phyloP scores from a whole-genome alignment of 2,113 vertebrate genomes.

The Trematomus loennbergii region DNA sequence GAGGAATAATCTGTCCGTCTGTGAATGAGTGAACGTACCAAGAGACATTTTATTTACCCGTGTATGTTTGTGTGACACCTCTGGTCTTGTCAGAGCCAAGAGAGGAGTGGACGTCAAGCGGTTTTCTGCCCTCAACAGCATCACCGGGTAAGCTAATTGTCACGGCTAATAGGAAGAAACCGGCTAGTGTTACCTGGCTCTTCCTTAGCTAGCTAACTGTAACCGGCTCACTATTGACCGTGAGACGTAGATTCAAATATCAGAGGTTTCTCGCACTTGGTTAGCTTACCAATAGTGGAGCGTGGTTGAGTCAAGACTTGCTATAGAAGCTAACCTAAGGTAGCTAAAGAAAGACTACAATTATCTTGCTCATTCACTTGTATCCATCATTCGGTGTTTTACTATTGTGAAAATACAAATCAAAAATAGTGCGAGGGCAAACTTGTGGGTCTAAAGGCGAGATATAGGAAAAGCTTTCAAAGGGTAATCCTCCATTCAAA shows the following conservation, averaged over 20 bases:
- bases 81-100: not conserved
- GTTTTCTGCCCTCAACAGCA: constrained; percentile 28
- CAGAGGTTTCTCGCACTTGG: fast-evolving
- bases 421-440: too few species aligned
- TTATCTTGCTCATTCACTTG: not conserved
- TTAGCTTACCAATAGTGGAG: not conserved
- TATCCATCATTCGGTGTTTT: not conserved
- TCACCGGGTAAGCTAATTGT: constrained; percentile 70
- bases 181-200: constrained; percentile 27
- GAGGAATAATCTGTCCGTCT: not conserved
- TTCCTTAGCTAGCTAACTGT: not conserved
- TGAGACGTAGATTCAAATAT: not conserved
- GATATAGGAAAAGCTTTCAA: not conserved
- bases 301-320: not conserved
- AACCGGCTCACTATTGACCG: not conserved
- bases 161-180: constrained; percentile 29
- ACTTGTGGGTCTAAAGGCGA: too few species aligned
- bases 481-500: not conserved
- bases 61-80: not conserved
- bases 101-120: constrained; percentile 43
- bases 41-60: not conserved
- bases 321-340: not conserved
- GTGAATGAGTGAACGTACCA: constrained; percentile 5
- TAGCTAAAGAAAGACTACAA: not conserved
- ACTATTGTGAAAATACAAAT: not conserved